These are phyloP conservation scores for Theristicus caerulescens DNA, from an alignment of 2,113 vertebrate genomes.

Conservation along the genomic window DNA sequence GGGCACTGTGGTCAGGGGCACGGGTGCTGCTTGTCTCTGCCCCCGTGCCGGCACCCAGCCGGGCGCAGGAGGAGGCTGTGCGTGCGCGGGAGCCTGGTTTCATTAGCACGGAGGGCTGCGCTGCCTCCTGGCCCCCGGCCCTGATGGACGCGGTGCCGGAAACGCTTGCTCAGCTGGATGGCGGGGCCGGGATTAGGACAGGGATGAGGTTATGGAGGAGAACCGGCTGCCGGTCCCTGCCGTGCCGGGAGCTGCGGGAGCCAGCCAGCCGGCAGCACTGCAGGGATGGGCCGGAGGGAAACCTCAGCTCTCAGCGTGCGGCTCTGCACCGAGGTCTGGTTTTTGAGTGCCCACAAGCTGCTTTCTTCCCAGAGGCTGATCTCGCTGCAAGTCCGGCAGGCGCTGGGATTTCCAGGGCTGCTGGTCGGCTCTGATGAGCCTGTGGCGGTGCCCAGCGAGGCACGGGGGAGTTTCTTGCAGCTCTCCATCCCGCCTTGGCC, in stretches of 20 bases:
- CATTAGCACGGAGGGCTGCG: fast-evolving
- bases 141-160: background rate
- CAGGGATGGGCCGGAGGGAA: background rate
- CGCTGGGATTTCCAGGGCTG: background rate
- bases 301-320: background rate
- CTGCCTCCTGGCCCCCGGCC: background rate
- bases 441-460: background rate
- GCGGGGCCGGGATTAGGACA: background rate
- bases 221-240: background rate
- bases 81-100: background rate
- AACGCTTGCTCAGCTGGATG: background rate
- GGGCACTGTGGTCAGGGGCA: background rate
- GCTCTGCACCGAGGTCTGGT: background rate
- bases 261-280: background rate
- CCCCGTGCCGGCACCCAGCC: fast-evolving
- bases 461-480: fast-evolving
- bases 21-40: background rate
- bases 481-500: background rate
- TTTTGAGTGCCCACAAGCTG: fast-evolving
- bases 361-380: background rate
- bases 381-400: fast-evolving
- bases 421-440: background rate
- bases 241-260: background rate
- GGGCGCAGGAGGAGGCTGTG: background rate
- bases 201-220: background rate